Conservation (phyloP, 1,140 invertebrate genomes). For the Heliconius congener region DNA sequence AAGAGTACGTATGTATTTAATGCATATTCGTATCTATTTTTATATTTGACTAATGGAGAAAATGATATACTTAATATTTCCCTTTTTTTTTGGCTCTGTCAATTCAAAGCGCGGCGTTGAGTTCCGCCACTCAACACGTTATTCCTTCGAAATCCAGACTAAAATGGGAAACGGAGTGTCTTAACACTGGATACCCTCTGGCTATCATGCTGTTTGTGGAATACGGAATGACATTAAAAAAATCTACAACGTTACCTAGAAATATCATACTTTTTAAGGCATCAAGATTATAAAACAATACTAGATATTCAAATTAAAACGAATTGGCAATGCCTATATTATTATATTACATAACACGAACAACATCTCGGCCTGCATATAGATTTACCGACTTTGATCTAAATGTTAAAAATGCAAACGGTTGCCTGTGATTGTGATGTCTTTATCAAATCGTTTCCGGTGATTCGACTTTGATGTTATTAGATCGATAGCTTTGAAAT, state of each 20-base stretch:
- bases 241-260: too few relatives aligned
- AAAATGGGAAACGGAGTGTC: too few relatives aligned
- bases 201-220: too few relatives aligned
- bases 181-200: too few relatives aligned
- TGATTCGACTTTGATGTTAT: neutral
- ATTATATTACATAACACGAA: conserved; percentile 5
- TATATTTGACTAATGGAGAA: too few relatives aligned
- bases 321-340: neutral
- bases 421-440: conserved; percentile 9
- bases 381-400: conserved; percentile 5
- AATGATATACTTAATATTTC: too few relatives aligned
- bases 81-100: too few relatives aligned
- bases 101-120: too few relatives aligned
- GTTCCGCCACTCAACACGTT: too few relatives aligned
- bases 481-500: neutral
- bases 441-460: conserved; percentile 10
- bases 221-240: too few relatives aligned
- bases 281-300: neutral
- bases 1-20: neutral
- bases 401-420: conserved; percentile 12
- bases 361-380: conserved; percentile 3
- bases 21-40: too few relatives aligned
- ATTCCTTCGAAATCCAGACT: too few relatives aligned
- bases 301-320: conserved; percentile 1
- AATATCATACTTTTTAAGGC: neutral